Conservation (phyloP, 2,888 invertebrate species). For the Cryptocheilus praepositus region DNA sequence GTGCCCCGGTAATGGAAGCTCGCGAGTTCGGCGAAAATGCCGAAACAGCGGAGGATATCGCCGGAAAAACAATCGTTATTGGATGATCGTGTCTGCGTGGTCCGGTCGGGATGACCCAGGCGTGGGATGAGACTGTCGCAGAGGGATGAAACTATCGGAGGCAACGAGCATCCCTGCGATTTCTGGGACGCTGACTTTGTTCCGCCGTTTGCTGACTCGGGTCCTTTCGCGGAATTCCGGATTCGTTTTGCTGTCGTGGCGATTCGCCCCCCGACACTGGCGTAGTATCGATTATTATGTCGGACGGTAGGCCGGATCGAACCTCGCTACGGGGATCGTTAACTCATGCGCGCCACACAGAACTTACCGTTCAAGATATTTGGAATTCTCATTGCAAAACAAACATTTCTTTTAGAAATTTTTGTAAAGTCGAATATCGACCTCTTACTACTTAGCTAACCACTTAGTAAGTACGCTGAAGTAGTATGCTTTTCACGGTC, state of each 20-base stretch:
- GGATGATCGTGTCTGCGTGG: not conserved
- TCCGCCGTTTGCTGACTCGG: slow-evolving; percentile 43
- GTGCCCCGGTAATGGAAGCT: no score
- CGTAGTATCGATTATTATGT: slow-evolving; percentile 43
- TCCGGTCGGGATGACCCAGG: not conserved
- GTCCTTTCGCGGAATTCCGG: slow-evolving; percentile 38
- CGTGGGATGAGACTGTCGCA: slow-evolving; percentile 12
- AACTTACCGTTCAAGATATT: no score
- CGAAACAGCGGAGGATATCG: no score
- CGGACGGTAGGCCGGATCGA: slow-evolving; percentile 29
- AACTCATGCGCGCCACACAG: slow-evolving; percentile 6
- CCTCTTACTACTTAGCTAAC: no score
- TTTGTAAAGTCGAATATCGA: no score
- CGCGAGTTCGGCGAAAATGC: no score
- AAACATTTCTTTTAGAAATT: no score
- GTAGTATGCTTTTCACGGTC: no score
- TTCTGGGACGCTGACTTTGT: slow-evolving; percentile 9
- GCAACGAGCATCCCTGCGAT: slow-evolving; percentile 18
- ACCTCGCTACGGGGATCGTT: slow-evolving; percentile 23
- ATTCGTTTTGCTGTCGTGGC: slow-evolving; percentile 41
- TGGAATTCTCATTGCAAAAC: no score
- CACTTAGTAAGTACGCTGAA: no score
- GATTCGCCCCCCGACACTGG: not conserved
- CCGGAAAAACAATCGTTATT: no score
- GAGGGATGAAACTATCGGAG: not conserved